These are phyloP conservation scores for Dendrolimus punctatus DNA, from an alignment of 1,140 invertebrate species.

Conservation along the genomic window DNA sequence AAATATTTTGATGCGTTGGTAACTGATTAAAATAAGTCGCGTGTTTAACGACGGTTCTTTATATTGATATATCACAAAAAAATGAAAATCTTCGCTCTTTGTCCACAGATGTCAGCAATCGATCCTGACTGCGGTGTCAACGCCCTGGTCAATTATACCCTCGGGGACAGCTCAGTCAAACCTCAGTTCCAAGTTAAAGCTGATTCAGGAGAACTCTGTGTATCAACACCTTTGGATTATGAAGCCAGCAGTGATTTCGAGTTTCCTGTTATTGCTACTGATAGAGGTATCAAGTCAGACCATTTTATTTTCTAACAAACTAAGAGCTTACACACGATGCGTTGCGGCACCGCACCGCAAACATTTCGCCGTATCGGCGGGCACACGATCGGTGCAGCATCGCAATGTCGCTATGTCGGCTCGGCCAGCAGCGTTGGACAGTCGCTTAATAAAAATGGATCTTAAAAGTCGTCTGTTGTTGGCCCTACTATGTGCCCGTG, in stretches of 20 bases:
- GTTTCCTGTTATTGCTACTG: slow-evolving; percentile 94
- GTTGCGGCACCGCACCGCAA: too few species aligned
- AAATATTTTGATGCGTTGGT: too few species aligned
- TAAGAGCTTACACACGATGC: not conserved
- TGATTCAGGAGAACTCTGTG: slow-evolving; percentile 91
- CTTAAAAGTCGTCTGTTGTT: too few species aligned
- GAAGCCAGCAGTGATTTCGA: slow-evolving; percentile 90
- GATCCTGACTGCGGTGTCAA: slow-evolving; percentile 97
- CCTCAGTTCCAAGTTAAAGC: slow-evolving; percentile 86
- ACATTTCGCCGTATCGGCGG: too few species aligned
- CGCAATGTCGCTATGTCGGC: too few species aligned
- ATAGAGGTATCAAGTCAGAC: slow-evolving; percentile 82
- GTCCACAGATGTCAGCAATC: slow-evolving; percentile 89
- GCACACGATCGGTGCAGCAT: too few species aligned
- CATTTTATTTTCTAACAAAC: not conserved
- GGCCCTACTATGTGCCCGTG: too few species aligned
- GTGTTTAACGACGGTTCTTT: too few species aligned
- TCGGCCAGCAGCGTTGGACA: too few species aligned
- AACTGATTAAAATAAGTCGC: too few species aligned
- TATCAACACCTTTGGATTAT: slow-evolving; percentile 87
- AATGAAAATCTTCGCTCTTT: slow-evolving; percentile 21
- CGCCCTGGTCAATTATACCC: slow-evolving; percentile 93
- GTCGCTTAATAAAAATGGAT: too few species aligned
- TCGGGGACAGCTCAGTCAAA: slow-evolving; percentile 80
- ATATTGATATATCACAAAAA: too few species aligned